Percentiles rank a stretch among this genome's conserved stretches.
phyloP scores from a whole-genome alignment of 2,888 invertebrate species.

The Tinea trinotella region DNA sequence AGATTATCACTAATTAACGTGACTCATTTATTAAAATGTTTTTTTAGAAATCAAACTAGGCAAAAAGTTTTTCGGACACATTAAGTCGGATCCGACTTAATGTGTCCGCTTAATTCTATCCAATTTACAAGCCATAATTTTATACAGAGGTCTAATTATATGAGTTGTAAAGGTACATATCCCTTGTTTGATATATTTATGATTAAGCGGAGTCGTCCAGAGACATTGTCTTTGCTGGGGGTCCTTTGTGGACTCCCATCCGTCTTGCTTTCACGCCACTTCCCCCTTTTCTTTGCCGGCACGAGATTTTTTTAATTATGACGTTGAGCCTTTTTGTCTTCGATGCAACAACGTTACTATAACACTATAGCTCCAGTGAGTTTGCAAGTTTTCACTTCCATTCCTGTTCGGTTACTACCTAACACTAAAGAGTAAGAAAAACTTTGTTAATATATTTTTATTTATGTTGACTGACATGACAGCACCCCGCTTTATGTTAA shows the following conservation, averaged over 20 bases:
- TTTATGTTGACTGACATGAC: no score
- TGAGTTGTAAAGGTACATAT: not conserved
- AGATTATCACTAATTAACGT: no score
- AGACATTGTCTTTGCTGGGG: conserved; percentile 63
- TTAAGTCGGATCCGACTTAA: no score
- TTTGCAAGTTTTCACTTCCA: not conserved
- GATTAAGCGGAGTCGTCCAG: conserved; percentile 63
- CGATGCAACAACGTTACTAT: conserved; percentile 29
- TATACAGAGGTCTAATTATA: not conserved
- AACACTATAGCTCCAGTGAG: not conserved
- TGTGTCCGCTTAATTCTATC: no score
- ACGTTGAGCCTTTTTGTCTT: conserved; percentile 69
- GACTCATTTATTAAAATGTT: no score
- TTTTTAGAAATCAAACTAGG: no score
- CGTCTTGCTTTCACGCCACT: conserved; percentile 63
- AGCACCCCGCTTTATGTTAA: no score
- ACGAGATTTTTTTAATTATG: conserved; percentile 73
- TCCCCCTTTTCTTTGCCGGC: conserved; percentile 66
- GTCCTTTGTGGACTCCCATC: conserved; percentile 61
- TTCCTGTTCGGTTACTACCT: no score
- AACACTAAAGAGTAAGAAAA: no score
- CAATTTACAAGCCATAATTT: no score
- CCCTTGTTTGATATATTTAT: conserved; percentile 65
- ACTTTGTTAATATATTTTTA: no score
- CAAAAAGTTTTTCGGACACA: no score